Percentiles rank a stretch among this genome's conserved stretches.
These are phyloP conservation scores for Mimachlamys varia DNA, from an alignment of 2,888 invertebrate genomes.

Conservation along the genomic window DNA sequence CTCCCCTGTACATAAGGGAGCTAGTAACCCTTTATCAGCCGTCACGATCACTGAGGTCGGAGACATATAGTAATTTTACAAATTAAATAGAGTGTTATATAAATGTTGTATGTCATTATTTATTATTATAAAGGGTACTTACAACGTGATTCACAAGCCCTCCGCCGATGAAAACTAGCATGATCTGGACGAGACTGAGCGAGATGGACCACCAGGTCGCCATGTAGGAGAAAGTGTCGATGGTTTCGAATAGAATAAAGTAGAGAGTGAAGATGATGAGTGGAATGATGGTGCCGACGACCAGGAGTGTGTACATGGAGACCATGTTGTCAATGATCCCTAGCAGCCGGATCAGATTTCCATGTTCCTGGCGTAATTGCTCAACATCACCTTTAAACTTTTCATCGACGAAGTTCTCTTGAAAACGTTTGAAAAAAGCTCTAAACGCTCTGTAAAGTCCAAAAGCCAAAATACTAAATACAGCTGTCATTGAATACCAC, in stretches of 20 bases:
- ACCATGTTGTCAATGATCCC: slow-evolving; percentile 57
- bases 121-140: not conserved
- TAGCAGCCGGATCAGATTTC: slow-evolving; percentile 54
- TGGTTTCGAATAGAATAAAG: slow-evolving; percentile 58
- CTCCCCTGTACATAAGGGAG: too few relatives aligned
- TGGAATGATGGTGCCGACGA: slow-evolving; percentile 61
- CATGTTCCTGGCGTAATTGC: slow-evolving; percentile 55
- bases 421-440: slow-evolving; percentile 48
- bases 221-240: slow-evolving; percentile 55
- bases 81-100: too few relatives aligned
- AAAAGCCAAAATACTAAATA: slow-evolving; percentile 52
- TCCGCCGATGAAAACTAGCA: slow-evolving; percentile 57
- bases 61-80: too few relatives aligned
- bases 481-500: slow-evolving; percentile 60
- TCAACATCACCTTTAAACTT: slow-evolving; percentile 56
- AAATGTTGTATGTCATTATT: too few relatives aligned
- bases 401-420: slow-evolving; percentile 48
- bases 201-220: slow-evolving; percentile 65
- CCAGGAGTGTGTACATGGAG: slow-evolving; percentile 57
- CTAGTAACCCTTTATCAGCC: too few relatives aligned
- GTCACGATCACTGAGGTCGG: too few relatives aligned
- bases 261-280: slow-evolving; percentile 63
- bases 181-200: slow-evolving; percentile 58
- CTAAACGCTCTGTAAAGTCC: slow-evolving; percentile 53
- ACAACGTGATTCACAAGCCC: slow-evolving; percentile 61